phyloP scores from a whole-genome alignment of 2,888 invertebrate genomes.

The Athetis lepigone region DNA sequence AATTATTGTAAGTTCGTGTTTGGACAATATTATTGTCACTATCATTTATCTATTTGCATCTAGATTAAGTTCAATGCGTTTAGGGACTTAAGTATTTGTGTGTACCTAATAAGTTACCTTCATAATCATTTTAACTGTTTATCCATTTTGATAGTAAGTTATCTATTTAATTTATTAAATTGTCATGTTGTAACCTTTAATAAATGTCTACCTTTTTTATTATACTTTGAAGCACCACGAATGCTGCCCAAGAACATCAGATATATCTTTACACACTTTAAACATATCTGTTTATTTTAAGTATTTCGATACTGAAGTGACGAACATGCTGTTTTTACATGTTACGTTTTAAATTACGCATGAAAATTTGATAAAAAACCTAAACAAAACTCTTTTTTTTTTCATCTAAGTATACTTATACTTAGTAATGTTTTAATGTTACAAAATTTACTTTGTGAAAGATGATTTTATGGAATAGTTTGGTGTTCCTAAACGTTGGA shows the following conservation, averaged over 20 bases:
- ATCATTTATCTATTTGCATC: conserved; percentile 65
- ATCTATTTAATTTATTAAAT: conserved; percentile 27
- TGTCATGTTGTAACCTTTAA: conserved; percentile 31
- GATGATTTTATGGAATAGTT: background rate
- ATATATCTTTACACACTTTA: conserved; percentile 63
- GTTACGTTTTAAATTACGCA: conserved; percentile 6
- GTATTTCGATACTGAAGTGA: conserved; percentile 53
- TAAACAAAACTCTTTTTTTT: background rate
- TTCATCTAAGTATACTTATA: background rate
- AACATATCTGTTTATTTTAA: conserved; percentile 67
- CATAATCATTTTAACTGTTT: conserved; percentile 30
- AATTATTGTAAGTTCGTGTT: conserved; percentile 67
- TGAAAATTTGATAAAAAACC: background rate
- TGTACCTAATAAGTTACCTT: conserved; percentile 24
- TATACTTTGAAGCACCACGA: conserved; percentile 39
- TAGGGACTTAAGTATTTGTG: conserved; percentile 33
- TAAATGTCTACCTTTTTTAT: conserved; percentile 27
- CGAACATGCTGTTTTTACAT: conserved; percentile 48
- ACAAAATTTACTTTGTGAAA: background rate
- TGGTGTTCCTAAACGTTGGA: conserved; percentile 16
- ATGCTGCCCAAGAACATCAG: conserved; percentile 41
- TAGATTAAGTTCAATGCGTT: conserved; percentile 58
- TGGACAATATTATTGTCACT: conserved; percentile 76
- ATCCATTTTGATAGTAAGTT: conserved; percentile 7
- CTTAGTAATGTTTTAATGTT: background rate